Percentiles rank a stretch among this genome's conserved stretches.
Conservation (phyloP, 1,140 invertebrate species). For the Dinoponera quadriceps region DNA sequence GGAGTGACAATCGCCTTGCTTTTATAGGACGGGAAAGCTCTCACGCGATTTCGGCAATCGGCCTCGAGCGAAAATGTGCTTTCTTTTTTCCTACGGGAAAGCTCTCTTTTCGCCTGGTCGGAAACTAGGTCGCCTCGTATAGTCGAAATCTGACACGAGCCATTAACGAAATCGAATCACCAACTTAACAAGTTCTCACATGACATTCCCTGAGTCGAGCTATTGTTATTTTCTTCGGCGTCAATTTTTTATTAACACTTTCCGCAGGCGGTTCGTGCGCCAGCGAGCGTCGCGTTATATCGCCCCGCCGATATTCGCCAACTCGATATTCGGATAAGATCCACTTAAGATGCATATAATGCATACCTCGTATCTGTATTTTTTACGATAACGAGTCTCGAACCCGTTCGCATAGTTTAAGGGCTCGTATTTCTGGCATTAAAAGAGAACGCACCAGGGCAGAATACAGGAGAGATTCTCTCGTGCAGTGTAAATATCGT, state of each 20-base stretch:
- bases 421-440: neutral
- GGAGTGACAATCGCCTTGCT: neutral
- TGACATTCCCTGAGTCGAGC: neutral
- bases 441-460: neutral
- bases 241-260: neutral
- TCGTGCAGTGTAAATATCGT: neutral
- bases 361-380: neutral
- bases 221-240: slow-evolving; percentile 3
- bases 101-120: neutral
- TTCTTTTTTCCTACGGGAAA: neutral
- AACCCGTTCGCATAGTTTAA: neutral
- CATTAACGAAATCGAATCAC: slow-evolving; percentile 59
- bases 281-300: neutral
- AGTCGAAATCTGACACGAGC: slow-evolving; percentile 54
- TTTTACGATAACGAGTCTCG: neutral
- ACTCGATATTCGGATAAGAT: neutral
- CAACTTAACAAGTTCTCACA: slow-evolving; percentile 37
- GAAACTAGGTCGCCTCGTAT: slow-evolving; percentile 35
- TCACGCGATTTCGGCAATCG: neutral
- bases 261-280: too few species aligned
- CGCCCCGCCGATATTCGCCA: neutral
- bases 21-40: neutral
- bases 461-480: neutral
- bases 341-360: neutral
- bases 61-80: neutral